Evolutionary conservation across 2,113 vertebrate species (phyloP).

Genomic region (Siniperca knerii): DNA sequence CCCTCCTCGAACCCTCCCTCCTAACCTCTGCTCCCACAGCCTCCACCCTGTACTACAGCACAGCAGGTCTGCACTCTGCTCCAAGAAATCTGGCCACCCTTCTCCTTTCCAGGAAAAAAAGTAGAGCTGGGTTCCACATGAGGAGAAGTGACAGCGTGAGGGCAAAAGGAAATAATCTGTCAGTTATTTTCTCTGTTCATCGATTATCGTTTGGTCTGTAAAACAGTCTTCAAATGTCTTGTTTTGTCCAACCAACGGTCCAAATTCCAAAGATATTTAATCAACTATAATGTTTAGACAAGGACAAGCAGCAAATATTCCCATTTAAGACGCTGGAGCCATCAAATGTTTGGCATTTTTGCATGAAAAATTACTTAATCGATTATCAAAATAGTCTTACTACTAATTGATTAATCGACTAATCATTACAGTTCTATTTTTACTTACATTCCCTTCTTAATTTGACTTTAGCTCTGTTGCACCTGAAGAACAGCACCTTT

Average conservation of each 20-base stretch:
- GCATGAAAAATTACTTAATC: not conserved
- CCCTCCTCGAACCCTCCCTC: not conserved
- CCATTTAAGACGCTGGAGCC: too few relatives aligned
- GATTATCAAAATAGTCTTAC: too few relatives aligned
- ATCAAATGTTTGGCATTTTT: not conserved
- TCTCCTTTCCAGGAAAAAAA: conserved; percentile 47
- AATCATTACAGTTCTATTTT: too few relatives aligned
- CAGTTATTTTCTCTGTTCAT: not conserved
- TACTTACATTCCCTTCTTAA: not conserved
- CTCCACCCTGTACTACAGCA: conserved; percentile 39
- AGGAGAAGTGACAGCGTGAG: conserved; percentile 15
- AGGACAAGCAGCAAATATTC: not conserved
- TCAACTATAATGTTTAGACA: not conserved
- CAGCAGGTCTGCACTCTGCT: conserved; percentile 38
- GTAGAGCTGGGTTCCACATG: not conserved
- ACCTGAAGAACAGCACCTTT: too few relatives aligned
- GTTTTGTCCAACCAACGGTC: not conserved
- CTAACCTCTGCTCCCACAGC: conserved; percentile 23
- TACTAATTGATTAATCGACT: too few relatives aligned
- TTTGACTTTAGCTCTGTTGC: not conserved
- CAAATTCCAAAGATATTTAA: not conserved
- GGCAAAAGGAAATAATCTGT: conserved; percentile 1
- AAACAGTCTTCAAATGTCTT: not conserved
- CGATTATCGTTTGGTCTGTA: not conserved
- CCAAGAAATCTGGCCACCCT: conserved; percentile 32